Percentiles rank a stretch among this genome's conserved stretches.
Evolutionary conservation across 2,888 invertebrate genomes (phyloP).

Genomic region (Adelognathus sp.): DNA sequence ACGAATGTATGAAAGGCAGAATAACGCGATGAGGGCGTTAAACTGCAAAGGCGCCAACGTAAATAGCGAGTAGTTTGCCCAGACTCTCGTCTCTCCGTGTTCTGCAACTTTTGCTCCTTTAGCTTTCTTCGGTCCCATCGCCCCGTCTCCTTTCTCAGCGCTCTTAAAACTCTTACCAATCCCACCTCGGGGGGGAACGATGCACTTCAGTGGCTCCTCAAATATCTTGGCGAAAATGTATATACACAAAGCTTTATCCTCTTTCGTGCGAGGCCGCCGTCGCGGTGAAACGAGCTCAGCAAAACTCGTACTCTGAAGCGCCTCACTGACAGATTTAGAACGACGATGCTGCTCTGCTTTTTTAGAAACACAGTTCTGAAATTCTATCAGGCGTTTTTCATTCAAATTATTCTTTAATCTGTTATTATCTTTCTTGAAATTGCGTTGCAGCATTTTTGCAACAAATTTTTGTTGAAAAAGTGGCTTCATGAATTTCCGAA

Average conservation of each 20-base stretch:
- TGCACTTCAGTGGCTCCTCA: constrained; percentile 31
- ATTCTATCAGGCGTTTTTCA: not conserved
- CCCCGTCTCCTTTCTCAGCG: not conserved
- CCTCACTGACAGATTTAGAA: not conserved
- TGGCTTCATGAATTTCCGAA: not conserved
- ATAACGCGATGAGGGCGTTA: constrained; percentile 30
- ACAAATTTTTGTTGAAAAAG: not conserved
- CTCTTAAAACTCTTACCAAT: constrained; percentile 11
- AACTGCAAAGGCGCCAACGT: constrained; percentile 50
- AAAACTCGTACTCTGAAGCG: not conserved
- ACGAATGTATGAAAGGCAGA: not conserved
- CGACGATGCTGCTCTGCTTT: not conserved
- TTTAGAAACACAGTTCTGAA: not conserved
- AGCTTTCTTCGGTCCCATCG: not conserved
- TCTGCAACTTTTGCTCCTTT: constrained; percentile 21
- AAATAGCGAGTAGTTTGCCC: constrained; percentile 44
- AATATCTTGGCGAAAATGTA: constrained; percentile 35
- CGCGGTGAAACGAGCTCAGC: constrained; percentile 1
- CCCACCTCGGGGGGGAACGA: not conserved
- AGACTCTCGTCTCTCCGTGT: constrained; percentile 24
- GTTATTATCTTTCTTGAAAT: not conserved
- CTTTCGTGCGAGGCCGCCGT: not conserved
- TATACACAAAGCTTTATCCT: not conserved
- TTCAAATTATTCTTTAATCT: not conserved
- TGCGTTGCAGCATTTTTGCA: not conserved